Evolutionary conservation across 2,113 vertebrate genomes (phyloP).

Genomic region (Carettochelys insculpta): DNA sequence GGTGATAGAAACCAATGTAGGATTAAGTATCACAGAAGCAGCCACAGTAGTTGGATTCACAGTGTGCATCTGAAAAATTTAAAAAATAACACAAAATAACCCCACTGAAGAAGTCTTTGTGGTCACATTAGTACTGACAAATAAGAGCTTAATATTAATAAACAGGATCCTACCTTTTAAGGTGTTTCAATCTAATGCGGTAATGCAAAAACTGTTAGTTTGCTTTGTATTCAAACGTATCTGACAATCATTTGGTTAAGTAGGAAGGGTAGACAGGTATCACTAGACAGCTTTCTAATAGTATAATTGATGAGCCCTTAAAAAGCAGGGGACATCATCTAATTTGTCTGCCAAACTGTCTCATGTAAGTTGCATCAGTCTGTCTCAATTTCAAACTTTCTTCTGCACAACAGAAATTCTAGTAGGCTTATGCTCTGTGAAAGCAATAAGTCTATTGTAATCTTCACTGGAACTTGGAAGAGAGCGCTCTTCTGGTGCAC

Average conservation of each 20-base stretch:
- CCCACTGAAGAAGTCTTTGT: accelerated
- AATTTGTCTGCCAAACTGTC: not conserved
- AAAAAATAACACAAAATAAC: not conserved
- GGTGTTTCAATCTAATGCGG: not conserved
- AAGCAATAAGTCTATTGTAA: not conserved
- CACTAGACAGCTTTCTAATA: accelerated
- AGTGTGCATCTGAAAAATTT: not conserved
- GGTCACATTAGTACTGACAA: not conserved
- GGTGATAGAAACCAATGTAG: accelerated
- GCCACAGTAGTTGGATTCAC: not conserved
- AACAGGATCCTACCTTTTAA: not conserved
- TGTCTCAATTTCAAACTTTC: not conserved
- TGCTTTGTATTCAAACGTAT: accelerated
- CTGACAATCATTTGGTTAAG: too few species aligned
- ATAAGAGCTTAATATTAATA: not conserved
- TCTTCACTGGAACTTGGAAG: not conserved
- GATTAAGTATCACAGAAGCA: not conserved
- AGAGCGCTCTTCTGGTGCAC: not conserved
- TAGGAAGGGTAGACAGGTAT: not conserved
- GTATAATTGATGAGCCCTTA: not conserved
- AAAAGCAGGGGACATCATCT: accelerated
- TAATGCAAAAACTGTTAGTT: not conserved
- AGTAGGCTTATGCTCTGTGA: not conserved
- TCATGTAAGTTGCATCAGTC: not conserved
- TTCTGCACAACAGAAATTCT: not conserved